Evolutionary conservation across 1,140 invertebrate genomes (phyloP).

Genomic region (Pseudachorutes palmiensis): DNA sequence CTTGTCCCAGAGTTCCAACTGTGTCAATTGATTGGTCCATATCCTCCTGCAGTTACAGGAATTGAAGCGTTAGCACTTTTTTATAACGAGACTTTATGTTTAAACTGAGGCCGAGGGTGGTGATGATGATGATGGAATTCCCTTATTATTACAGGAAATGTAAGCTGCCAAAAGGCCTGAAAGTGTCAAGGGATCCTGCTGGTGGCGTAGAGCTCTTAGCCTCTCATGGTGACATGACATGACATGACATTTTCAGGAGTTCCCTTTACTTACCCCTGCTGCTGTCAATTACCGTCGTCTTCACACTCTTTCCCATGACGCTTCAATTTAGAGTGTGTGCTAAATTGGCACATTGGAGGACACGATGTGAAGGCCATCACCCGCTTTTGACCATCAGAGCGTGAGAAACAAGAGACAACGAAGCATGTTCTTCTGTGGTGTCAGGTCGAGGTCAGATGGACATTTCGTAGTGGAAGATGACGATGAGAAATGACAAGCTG

Average conservation of each 20-base stretch:
- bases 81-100: not conserved
- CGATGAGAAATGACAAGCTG: not conserved
- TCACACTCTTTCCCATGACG: too few relatives aligned
- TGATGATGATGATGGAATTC: too few relatives aligned
- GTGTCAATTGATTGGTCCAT: not conserved
- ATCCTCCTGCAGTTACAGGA: not conserved
- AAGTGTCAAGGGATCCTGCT: not conserved
- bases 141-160: not conserved
- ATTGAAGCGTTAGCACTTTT: not conserved
- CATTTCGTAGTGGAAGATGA: not conserved
- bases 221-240: not conserved
- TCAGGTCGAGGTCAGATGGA: not conserved
- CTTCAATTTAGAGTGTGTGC: too few relatives aligned
- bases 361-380: too few relatives aligned
- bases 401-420: too few relatives aligned
- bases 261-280: not conserved
- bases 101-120: not conserved
- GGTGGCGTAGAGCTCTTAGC: not conserved
- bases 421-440: too few relatives aligned
- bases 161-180: not conserved
- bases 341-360: too few relatives aligned
- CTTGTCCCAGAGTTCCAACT: not conserved
- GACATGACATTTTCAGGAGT: not conserved
- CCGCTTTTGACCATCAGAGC: too few relatives aligned
- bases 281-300: not conserved